Evolutionary conservation across 2,888 invertebrate species (phyloP).

Genomic region (Hofmannophila pseudospretella): DNA sequence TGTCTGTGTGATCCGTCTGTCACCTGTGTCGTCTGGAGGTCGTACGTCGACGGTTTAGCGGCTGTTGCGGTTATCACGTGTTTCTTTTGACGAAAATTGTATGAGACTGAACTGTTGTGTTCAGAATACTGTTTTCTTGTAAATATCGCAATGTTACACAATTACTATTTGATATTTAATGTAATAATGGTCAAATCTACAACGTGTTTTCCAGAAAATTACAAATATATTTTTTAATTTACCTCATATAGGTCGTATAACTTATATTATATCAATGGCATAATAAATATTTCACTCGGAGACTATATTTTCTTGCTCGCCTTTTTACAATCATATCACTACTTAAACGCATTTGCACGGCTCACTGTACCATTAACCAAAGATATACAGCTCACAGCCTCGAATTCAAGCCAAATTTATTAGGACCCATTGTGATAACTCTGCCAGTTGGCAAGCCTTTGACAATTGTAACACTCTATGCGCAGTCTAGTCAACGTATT

Average conservation of each 20-base stretch:
- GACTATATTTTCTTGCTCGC: too few species aligned
- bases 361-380: constrained; percentile 9
- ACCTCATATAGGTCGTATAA: too few species aligned
- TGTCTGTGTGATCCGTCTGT: constrained; percentile 32
- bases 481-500: constrained; percentile 35
- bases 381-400: constrained; percentile 4
- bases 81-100: too few species aligned
- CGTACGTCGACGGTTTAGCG: constrained; percentile 37
- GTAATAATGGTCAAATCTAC: too few species aligned
- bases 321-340: background rate
- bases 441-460: constrained; percentile 45
- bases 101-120: too few species aligned
- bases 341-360: constrained; percentile 7
- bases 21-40: constrained; percentile 68
- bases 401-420: constrained; percentile 26
- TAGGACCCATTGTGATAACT: constrained; percentile 31
- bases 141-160: too few species aligned
- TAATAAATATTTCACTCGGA: too few species aligned
- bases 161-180: too few species aligned
- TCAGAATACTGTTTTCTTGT: too few species aligned
- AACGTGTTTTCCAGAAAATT: too few species aligned
- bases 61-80: constrained; percentile 53
- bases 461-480: constrained; percentile 45
- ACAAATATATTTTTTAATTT: too few species aligned
- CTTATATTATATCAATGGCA: too few species aligned